Evolutionary conservation across 2,797 vertebrate species (phyloP).

Genomic region (Acanthurus tractus): DNA sequence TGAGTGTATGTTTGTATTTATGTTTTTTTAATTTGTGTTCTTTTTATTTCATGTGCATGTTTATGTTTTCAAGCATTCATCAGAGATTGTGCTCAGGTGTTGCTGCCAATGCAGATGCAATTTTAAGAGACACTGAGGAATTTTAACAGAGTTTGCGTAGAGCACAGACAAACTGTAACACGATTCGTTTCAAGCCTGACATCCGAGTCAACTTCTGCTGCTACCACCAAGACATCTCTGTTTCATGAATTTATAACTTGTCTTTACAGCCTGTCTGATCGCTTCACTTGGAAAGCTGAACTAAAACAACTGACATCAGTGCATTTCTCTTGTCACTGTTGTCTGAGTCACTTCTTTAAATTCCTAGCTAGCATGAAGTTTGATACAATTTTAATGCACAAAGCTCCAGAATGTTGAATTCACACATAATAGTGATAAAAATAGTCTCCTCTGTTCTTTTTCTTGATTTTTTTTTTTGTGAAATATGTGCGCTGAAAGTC

Average conservation of each 20-base stretch:
- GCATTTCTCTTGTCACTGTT: constrained; percentile 40
- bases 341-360: constrained; percentile 58
- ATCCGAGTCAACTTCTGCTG: constrained; percentile 48
- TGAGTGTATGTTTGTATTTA: too few species aligned
- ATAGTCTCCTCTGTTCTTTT: constrained; percentile 3
- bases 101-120: background rate
- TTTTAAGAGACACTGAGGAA: constrained; percentile 24
- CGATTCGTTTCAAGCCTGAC: constrained; percentile 45
- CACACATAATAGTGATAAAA: constrained; percentile 5
- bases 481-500: constrained; percentile 3
- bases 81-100: background rate
- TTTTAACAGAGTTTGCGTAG: constrained; percentile 18
- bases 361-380: constrained; percentile 37
- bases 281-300: constrained; percentile 56
- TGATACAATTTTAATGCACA: constrained; percentile 38
- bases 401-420: constrained; percentile 17
- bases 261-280: constrained; percentile 53
- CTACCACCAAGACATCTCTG: constrained; percentile 47
- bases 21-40: too few species aligned
- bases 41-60: too few species aligned
- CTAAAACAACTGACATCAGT: constrained; percentile 59
- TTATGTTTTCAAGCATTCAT: background rate
- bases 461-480: background rate
- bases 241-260: constrained; percentile 65
- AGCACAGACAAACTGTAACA: constrained; percentile 9